Conservation (phyloP, 1,140 invertebrate genomes). For the Marisa cornuarietis region DNA sequence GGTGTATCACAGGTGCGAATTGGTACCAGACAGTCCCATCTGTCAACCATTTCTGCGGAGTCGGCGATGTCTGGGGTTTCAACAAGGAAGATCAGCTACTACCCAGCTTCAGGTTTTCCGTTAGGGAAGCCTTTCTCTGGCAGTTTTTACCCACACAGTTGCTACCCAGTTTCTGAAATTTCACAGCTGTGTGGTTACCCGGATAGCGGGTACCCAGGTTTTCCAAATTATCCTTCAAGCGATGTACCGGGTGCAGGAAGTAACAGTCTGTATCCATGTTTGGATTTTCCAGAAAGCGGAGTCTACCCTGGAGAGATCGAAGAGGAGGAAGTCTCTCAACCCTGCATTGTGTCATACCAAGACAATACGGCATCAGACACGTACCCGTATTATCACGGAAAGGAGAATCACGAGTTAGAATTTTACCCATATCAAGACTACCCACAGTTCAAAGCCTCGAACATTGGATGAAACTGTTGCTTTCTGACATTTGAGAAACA, state of each 20-base stretch:
- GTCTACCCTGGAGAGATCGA: slow-evolving; percentile 10
- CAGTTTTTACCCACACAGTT: background rate
- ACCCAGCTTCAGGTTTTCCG: slow-evolving; percentile 14
- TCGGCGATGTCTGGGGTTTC: background rate
- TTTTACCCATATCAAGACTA: too few relatives aligned
- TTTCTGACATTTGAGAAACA: too few relatives aligned
- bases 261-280: background rate
- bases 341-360: background rate
- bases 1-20: background rate
- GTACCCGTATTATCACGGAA: background rate
- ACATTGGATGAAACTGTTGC: too few relatives aligned
- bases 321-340: slow-evolving; percentile 10
- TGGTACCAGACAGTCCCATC: background rate
- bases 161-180: slow-evolving; percentile 5
- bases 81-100: background rate
- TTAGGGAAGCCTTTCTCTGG: background rate
- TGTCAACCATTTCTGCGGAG: background rate
- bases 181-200: slow-evolving; percentile 7
- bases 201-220: background rate
- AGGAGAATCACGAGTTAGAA: too few relatives aligned
- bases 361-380: background rate
- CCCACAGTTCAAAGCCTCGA: too few relatives aligned
- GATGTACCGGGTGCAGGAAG: background rate
- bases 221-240: slow-evolving; percentile 9
- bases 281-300: slow-evolving; percentile 8